Conservation (phyloP, 2,888 invertebrate species). For the Mythimna pallens region DNA sequence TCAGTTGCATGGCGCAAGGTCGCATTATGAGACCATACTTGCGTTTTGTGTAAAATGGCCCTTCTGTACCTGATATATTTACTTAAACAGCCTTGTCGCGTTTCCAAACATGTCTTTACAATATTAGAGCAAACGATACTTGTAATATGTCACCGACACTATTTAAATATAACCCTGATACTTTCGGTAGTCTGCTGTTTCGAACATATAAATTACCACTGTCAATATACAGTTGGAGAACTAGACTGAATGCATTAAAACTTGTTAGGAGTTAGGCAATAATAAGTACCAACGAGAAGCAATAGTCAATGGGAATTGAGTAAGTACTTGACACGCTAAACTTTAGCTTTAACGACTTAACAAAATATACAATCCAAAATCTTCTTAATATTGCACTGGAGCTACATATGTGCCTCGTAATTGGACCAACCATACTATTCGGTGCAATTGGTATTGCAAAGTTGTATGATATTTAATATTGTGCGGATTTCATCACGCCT, state of each 20-base stretch:
- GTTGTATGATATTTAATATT: background rate
- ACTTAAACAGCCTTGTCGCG: constrained; percentile 25
- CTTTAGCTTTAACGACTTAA: constrained; percentile 24
- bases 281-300: constrained; percentile 35
- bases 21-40: background rate
- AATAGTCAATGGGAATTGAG: constrained; percentile 34
- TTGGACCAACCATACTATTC: constrained; percentile 18
- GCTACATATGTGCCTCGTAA: constrained; percentile 12
- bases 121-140: constrained; percentile 50
- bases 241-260: constrained; percentile 45
- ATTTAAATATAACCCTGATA: constrained; percentile 47
- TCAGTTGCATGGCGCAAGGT: background rate
- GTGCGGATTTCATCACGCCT: too few species aligned
- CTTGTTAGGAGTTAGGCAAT: constrained; percentile 43
- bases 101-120: constrained; percentile 52
- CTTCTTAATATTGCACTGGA: constrained; percentile 2
- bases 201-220: constrained; percentile 51
- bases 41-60: constrained; percentile 5
- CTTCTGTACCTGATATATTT: constrained; percentile 24
- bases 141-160: constrained; percentile 45
- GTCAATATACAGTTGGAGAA: constrained; percentile 36
- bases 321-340: constrained; percentile 38
- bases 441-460: constrained; percentile 13
- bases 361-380: constrained; percentile 33
- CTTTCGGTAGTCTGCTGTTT: constrained; percentile 44